Evolutionary conservation across 2,113 vertebrate species (phyloP), one percentile per base, ranked within the genome.

Genomic region (Glaucomys volans): DNA sequence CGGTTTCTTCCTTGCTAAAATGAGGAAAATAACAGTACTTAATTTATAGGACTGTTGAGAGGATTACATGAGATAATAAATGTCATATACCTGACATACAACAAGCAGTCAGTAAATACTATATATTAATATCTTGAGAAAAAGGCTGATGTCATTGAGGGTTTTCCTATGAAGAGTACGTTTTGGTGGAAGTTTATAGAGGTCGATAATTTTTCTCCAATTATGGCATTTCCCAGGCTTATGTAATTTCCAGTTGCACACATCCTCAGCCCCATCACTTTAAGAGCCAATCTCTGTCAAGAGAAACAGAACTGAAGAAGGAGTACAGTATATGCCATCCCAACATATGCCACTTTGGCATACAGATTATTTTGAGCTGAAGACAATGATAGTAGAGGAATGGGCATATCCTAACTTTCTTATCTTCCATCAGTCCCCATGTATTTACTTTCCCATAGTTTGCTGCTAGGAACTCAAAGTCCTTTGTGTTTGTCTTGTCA

Each of bases 1-100:
- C 50, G 71, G n/a, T 91, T 97, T 81, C 54, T 89, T 94, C 14
- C 2, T 28, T 81, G 72, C 32, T 81, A 75, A 92, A 94, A 86
- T 91, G 67, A 80, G 77, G 54, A 88, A 87, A 71, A 42, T 20
- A 80, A 75, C 16, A 35, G 24, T 32, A 69, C 30, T 88, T 96
- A 69, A 87, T 88, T 79, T 74, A 52, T 20, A 89, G 9, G n/a
- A 89, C 28, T 18, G 22, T 71, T 85, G 13, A 71, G 72, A 85
- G 32, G 17, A 82, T 82, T 81, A 89, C 52, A 66, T 75, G 32
- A 81, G 18, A 42, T 86, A 81, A 69, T 62, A 50, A 91, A 75
- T 71, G 40, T 17, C 13, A n/a, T 22, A 30, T 71, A 22, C 26
- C 32, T 80, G 59, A 89, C 32, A 40, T 42, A 75, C 28, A 5